Percentiles rank a stretch among this genome's conserved stretches.
These are phyloP conservation scores for Drosophila parthenogenetica DNA, from an alignment of 2,888 invertebrate genomes.

Conservation along the genomic window DNA sequence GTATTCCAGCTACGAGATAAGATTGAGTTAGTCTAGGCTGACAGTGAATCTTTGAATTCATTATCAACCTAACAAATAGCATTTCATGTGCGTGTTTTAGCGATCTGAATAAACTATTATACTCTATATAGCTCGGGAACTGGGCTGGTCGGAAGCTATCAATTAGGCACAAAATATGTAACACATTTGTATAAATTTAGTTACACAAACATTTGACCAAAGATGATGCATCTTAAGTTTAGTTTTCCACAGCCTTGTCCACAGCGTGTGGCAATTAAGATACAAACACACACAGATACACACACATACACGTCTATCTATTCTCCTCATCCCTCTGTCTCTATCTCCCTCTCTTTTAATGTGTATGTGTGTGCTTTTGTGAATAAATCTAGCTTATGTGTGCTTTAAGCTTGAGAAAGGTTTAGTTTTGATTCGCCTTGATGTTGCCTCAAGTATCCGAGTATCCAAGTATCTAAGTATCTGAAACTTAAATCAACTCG, in stretches of 20 bases:
- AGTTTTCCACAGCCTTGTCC: constrained; percentile 56
- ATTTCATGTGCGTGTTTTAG: constrained; percentile 45
- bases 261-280: constrained; percentile 78
- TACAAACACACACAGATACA: neutral
- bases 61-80: constrained; percentile 57
- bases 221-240: constrained; percentile 40
- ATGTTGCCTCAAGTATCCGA: constrained; percentile 18
- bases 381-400: constrained; percentile 76
- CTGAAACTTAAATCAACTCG: constrained; percentile 54
- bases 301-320: neutral
- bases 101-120: constrained; percentile 15
- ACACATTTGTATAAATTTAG: constrained; percentile 80
- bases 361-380: constrained; percentile 63
- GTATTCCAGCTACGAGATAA: constrained; percentile 1
- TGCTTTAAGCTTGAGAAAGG: constrained; percentile 73
- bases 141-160: constrained; percentile 76
- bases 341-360: neutral
- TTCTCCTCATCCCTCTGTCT: constrained; percentile 3
- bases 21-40: constrained; percentile 61
- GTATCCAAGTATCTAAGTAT: constrained; percentile 24
- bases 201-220: constrained; percentile 55
- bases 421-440: constrained; percentile 68
- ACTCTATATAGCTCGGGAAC: constrained; percentile 26
- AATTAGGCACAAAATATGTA: constrained; percentile 79
- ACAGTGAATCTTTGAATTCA: constrained; percentile 82